Evolutionary conservation across 2,888 invertebrate genomes (phyloP), one percentile per base, ranked within the genome.

Genomic region (Drosophila cognata): DNA sequence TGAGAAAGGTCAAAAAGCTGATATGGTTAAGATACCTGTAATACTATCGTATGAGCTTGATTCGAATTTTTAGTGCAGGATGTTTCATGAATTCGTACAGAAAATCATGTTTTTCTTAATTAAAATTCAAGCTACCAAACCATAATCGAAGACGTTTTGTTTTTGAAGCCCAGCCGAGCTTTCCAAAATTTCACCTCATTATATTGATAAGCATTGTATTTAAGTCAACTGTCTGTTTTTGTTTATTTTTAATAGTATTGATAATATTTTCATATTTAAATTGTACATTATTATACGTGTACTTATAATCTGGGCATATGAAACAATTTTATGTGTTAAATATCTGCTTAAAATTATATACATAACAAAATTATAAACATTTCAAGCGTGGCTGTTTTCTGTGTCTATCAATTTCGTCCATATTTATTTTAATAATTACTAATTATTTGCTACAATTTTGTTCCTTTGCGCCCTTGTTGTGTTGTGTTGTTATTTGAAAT

Each of bases 301-400:
- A 89, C 87, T 73, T 84, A 89, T 61, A 74, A 84, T 76, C 88
- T 89, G 88, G 78, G 74, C 85, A 84, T 82, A 74, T 53, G 69
- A 85, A 85, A 85, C 85, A 87, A 74, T 74, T 66, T 62, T 76
- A 74, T 71, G 70, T 82, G 67, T 84, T 88, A 85, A 80, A 88
- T 88, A 84, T 66, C 68, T 71, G 71, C 82, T 86, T 86, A 86
- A 82, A 88, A 89, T 88, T 86, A 86, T 89, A 89, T 86, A 86
- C 85, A 89, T 89, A 86, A 86, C 85, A 86, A 86, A 86, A 85
- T 89, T 78, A 87, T 89, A 86, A 89, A 85, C 89, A 78, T 88
- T 89, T 88, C 79, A 84, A 89, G 75, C 82, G 76, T 80, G 79
- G 71, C 72, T 77, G 72, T 82, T 87, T 79, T 73, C 72, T 84